Evolutionary conservation across 2,113 vertebrate genomes (phyloP), one percentile per base, ranked within the genome.

Genomic region (Engystomops pustulosus): DNA sequence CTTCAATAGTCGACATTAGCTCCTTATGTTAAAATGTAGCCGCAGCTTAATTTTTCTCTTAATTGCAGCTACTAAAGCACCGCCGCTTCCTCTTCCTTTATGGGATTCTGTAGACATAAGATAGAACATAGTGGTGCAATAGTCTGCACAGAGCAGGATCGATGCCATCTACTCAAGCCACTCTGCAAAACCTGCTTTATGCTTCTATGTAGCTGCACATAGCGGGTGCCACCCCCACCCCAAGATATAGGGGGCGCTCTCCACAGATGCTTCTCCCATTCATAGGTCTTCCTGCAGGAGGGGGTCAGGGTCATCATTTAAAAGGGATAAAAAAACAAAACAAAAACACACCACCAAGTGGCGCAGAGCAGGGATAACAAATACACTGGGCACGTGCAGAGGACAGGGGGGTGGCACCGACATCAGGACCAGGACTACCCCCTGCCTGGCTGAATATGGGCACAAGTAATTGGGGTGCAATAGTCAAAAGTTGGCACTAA

Each of bases 281-380:
- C 87, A 86, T 90, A 88, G 88, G 93, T 92, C 91, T 91, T 90
- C 79, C 87, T 86, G 78, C 88, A 89, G 92, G 88, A 91, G 94
- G 91, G 25, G 27, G 27, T 14, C n/a, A 92, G 53, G 55, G 92
- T 87, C 92, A 93, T 90, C 89, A 68, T 82, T 82, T 76, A 87
- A 90, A 87, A 89, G 89, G 91, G 90, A 91, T 92, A 12, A 27
- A 25, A 60, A 12, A 60, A 92, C 91, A 51, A 65, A 65, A 14
- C 91, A 91, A 92, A 92, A 91, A 94, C 92, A 94, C 96, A 94
- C 95, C 96, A 95, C 96, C 95, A 94, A 97, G 96, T 95, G 96
- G 96, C 94, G 94, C 94, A 89, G 88, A 91, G 93, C 89, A 92
- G 96, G 93, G 95, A 95, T 94, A 96, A 90, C 91, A 90, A 93